Evolutionary conservation across 2,113 vertebrate genomes (phyloP).

Genomic region (Nerophis ophidion): DNA sequence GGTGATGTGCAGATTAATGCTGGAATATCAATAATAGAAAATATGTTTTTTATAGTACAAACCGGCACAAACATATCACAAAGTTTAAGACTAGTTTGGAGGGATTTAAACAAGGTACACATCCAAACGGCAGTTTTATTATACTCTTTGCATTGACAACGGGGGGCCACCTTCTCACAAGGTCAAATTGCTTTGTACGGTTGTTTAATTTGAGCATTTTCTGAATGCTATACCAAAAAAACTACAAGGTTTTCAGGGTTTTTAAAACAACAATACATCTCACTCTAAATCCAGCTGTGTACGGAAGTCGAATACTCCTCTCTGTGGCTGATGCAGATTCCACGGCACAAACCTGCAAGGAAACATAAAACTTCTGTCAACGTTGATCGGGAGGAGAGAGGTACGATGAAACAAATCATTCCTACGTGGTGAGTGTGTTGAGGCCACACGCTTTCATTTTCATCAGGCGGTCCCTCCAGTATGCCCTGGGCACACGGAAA

Average conservation of each 20-base stretch:
- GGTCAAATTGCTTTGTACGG: too few species aligned
- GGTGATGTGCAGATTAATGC: too few species aligned
- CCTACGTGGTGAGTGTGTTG: conserved; percentile 91
- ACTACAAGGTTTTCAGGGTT: not conserved
- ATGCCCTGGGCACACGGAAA: conserved; percentile 81
- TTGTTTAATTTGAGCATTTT: too few species aligned
- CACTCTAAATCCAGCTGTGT: conserved; percentile 84
- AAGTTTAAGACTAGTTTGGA: too few species aligned
- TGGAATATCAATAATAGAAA: too few species aligned
- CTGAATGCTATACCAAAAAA: not conserved
- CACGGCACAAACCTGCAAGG: conserved; percentile 81
- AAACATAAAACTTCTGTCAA: conserved; percentile 8
- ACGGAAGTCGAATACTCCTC: conserved; percentile 81
- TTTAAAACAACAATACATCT: not conserved
- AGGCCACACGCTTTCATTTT: conserved; percentile 92
- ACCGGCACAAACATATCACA: too few species aligned
- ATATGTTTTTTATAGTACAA: too few species aligned
- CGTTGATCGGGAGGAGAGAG: not conserved
- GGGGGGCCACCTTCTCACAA: too few species aligned
- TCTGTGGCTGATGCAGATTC: conserved; percentile 87
- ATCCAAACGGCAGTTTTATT: too few species aligned
- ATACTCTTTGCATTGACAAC: too few species aligned
- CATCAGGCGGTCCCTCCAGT: conserved; percentile 88
- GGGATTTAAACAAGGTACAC: too few species aligned
- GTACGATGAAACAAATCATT: not conserved